Evolutionary conservation across 2,113 vertebrate genomes (phyloP).

Genomic region (Machaerirhynchus nigripectus): DNA sequence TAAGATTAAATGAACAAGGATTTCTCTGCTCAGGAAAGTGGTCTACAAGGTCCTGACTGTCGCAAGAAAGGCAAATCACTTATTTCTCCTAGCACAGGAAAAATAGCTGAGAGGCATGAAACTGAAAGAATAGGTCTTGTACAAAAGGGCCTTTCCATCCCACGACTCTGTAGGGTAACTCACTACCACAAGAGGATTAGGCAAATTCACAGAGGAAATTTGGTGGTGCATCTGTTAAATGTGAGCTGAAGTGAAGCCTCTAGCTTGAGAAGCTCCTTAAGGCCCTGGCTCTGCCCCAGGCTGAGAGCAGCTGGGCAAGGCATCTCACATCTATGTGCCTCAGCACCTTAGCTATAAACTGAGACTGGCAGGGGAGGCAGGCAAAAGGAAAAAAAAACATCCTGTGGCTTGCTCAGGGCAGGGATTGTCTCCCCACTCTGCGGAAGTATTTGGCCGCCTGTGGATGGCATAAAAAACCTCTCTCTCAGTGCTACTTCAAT

Average conservation of each 20-base stretch:
- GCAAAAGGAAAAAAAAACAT: background rate
- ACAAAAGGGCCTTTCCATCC: background rate
- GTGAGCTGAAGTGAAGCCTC: background rate
- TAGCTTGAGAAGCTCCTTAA: background rate
- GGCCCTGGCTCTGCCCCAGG: background rate
- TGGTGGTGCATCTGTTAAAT: background rate
- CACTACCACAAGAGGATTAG: background rate
- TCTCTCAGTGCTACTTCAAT: background rate
- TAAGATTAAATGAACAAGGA: background rate
- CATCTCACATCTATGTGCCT: background rate
- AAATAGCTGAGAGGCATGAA: background rate
- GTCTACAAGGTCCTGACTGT: background rate
- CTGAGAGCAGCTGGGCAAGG: background rate
- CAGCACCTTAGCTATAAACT: background rate
- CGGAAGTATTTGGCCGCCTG: fast-evolving
- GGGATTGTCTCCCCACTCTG: background rate
- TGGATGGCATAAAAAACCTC: background rate
- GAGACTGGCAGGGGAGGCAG: background rate
- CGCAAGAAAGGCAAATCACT: background rate
- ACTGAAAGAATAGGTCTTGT: background rate
- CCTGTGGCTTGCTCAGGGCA: background rate
- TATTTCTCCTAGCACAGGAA: background rate
- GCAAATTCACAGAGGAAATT: background rate
- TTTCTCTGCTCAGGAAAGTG: background rate
- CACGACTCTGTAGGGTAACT: background rate